Evolutionary conservation across 30 jellyfish, hydroid and myxozoan species (phyloP).

Genomic region (Aurelia sp.): DNA sequence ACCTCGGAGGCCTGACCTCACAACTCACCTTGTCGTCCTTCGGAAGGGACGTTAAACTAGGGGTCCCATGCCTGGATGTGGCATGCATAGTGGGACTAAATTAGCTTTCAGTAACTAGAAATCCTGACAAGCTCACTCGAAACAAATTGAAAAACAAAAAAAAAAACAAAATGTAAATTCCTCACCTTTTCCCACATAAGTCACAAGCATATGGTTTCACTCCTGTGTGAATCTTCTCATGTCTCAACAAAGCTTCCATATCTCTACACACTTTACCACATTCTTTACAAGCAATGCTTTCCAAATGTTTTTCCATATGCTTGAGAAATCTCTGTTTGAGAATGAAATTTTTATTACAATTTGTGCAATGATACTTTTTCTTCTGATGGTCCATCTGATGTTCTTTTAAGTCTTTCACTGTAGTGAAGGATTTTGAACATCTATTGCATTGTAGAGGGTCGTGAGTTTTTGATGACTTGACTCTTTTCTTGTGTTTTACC

Average conservation of each 20-base stretch:
- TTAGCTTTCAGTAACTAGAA: neutral
- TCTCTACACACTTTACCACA: neutral
- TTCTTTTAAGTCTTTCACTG: neutral
- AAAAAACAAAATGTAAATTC: neutral
- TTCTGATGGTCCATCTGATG: neutral
- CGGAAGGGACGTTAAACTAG: no score
- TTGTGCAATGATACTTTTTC: neutral
- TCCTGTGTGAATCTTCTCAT: neutral
- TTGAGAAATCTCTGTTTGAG: neutral
- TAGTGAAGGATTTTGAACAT: neutral
- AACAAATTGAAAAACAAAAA: neutral
- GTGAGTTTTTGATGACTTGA: neutral
- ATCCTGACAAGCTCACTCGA: neutral
- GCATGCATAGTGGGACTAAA: no score
- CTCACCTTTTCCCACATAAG: neutral
- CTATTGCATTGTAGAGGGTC: neutral
- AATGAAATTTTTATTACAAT: neutral
- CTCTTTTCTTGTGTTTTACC: neutral
- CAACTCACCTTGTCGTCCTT: no score
- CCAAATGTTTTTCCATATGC: neutral
- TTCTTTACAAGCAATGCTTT: neutral
- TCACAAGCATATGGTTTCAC: slow-evolving; percentile 6
- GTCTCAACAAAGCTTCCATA: slow-evolving; percentile 2
- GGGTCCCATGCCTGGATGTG: no score
- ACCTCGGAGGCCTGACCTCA: neutral